Percentiles rank a stretch among this genome's conserved stretches.
phyloP scores from a whole-genome alignment of 1,140 invertebrate genomes.

The Paraescarpia echinospica region DNA sequence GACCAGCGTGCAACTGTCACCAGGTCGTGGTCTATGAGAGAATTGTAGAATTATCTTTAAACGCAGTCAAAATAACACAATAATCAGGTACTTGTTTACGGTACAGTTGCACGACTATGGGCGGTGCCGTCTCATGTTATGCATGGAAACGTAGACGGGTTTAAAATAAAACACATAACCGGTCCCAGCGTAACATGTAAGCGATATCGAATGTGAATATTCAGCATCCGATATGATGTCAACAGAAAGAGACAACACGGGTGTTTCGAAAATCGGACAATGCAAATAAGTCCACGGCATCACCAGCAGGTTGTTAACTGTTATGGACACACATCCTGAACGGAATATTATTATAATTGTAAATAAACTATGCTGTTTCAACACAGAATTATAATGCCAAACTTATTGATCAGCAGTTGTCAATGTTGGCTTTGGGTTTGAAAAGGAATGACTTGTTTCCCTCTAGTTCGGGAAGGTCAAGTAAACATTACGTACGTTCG shows the following conservation, averaged over 20 bases:
- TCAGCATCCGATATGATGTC: too few relatives aligned
- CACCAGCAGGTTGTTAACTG: too few relatives aligned
- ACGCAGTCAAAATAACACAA: not conserved
- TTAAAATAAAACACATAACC: too few relatives aligned
- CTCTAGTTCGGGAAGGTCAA: not conserved
- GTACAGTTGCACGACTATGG: not conserved
- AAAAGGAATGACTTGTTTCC: not conserved
- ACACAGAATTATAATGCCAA: not conserved
- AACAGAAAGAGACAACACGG: too few relatives aligned
- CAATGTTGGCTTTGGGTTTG: not conserved
- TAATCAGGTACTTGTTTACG: too few relatives aligned
- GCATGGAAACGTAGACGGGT: not conserved
- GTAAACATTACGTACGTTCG: not conserved
- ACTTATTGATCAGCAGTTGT: not conserved
- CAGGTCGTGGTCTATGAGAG: not conserved
- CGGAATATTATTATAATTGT: too few relatives aligned
- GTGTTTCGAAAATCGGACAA: too few relatives aligned
- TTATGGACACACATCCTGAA: too few relatives aligned
- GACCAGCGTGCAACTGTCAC: not conserved
- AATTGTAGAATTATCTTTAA: not conserved
- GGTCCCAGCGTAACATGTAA: too few relatives aligned
- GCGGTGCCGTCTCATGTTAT: not conserved
- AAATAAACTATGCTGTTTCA: not conserved
- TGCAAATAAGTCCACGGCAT: too few relatives aligned
- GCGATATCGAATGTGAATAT: too few relatives aligned